A percentile compares a stretch with the other conserved stretches of the same genome.
phyloP scores from a whole-genome alignment of 2,797 vertebrate species.

The Hybognathus amarus region DNA sequence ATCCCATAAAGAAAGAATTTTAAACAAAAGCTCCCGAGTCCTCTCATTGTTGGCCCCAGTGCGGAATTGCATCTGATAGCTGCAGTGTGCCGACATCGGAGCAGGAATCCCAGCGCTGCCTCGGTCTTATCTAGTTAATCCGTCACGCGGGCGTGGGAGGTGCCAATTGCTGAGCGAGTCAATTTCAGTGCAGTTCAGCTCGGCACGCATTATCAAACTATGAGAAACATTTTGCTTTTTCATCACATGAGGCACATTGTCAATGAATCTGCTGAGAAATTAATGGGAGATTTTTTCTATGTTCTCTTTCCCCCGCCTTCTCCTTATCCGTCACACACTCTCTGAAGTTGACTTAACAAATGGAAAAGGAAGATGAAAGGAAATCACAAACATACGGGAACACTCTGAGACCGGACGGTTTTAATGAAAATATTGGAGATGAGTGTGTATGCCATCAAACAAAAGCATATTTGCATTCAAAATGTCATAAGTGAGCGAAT shows the following conservation, averaged over 20 bases:
- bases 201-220: constrained; percentile 53
- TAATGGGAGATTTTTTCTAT: constrained; percentile 45
- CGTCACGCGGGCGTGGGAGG: constrained; percentile 48
- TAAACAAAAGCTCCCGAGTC: constrained; percentile 33
- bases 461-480: too few relatives aligned
- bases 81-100: constrained; percentile 16
- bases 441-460: not conserved
- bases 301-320: constrained; percentile 20
- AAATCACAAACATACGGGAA: constrained; percentile 41
- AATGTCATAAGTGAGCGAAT: too few relatives aligned
- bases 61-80: constrained; percentile 39
- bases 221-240: constrained; percentile 57
- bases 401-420: constrained; percentile 24
- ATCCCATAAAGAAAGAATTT: not conserved
- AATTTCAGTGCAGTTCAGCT: constrained; percentile 36
- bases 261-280: constrained; percentile 52
- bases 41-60: constrained; percentile 27
- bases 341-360: constrained; percentile 57
- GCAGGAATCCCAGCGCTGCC: constrained; percentile 30
- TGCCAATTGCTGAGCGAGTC: constrained; percentile 47
- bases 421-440: constrained; percentile 34
- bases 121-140: constrained; percentile 58
- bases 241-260: constrained; percentile 47
- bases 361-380: constrained; percentile 43
- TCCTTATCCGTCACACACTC: constrained; percentile 48